Evolutionary conservation across 1,140 invertebrate genomes (phyloP).

Genomic region (Drosophila arizonae): DNA sequence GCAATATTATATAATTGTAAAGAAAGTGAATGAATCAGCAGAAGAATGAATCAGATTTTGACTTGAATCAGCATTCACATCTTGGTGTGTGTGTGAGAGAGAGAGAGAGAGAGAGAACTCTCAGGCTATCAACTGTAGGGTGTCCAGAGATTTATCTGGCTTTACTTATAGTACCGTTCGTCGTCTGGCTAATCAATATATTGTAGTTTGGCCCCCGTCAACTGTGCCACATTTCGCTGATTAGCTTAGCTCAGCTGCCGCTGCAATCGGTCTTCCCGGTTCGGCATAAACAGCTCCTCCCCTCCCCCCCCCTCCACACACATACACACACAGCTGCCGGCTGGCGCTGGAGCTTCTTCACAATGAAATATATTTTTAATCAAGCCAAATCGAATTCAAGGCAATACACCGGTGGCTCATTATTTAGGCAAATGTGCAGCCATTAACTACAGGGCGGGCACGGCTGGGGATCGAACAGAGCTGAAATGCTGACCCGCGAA

Average conservation of each 20-base stretch:
- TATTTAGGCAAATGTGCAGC: slow-evolving; percentile 78
- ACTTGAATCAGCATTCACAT: no score
- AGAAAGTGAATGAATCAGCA: no score
- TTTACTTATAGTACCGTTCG: no score
- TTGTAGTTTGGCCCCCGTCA: slow-evolving; percentile 12
- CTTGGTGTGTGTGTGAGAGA: no score
- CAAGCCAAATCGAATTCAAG: slow-evolving; percentile 79
- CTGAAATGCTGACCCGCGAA: slow-evolving; percentile 52
- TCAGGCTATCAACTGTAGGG: no score
- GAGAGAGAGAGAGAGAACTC: no score
- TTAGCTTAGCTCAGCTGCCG: slow-evolving; percentile 70
- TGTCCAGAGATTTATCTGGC: no score
- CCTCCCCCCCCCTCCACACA: not conserved
- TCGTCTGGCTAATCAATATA: slow-evolving; percentile 30
- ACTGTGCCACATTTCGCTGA: slow-evolving; percentile 70
- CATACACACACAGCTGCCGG: not conserved
- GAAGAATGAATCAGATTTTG: no score
- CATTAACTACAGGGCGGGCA: slow-evolving; percentile 66
- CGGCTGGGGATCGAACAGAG: not conserved
- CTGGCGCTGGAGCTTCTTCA: slow-evolving; percentile 16
- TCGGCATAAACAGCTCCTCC: slow-evolving; percentile 1
- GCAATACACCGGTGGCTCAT: slow-evolving; percentile 79
- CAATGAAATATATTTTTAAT: slow-evolving; percentile 80
- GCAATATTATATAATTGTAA: no score
- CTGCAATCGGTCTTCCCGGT: slow-evolving; percentile 33